Evolutionary conservation across 2,888 invertebrate genomes (phyloP).

Genomic region (Hipparchia semele): DNA sequence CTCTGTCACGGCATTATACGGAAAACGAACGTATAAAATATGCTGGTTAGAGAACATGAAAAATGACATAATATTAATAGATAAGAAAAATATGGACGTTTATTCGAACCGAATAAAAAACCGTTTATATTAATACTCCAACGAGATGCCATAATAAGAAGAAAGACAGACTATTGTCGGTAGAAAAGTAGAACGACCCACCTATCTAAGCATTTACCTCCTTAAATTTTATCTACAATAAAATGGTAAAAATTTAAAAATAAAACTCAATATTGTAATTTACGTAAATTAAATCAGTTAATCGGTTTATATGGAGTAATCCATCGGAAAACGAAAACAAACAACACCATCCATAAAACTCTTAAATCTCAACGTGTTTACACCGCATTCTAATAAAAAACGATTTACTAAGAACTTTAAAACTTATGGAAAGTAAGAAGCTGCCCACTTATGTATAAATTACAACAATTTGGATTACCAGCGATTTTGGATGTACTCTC

Average conservation of each 20-base stretch:
- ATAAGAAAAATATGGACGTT: too few species aligned
- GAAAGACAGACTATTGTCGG: too few species aligned
- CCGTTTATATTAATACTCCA: too few species aligned
- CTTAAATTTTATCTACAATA: neutral
- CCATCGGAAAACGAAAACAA: slow-evolving; percentile 9
- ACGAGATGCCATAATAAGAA: too few species aligned
- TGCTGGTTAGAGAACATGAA: too few species aligned
- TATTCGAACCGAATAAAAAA: too few species aligned
- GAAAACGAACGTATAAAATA: too few species aligned
- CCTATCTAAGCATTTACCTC: too few species aligned
- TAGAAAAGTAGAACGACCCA: too few species aligned
- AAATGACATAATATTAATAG: too few species aligned
- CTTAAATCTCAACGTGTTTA: neutral
- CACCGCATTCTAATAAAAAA: neutral
- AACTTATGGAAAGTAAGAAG: slow-evolving; percentile 3
- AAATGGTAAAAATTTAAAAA: neutral
- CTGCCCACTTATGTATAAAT: slow-evolving; percentile 6
- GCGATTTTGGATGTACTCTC: slow-evolving; percentile 27
- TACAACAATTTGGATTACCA: slow-evolving; percentile 27
- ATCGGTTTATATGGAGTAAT: slow-evolving; percentile 1
- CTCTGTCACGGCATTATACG: too few species aligned
- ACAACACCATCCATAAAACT: neutral
- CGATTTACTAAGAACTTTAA: slow-evolving; percentile 1
- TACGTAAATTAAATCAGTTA: neutral
- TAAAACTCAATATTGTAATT: neutral